Evolutionary conservation across 2,888 invertebrate genomes (phyloP).

Genomic region (Carcina quercana): DNA sequence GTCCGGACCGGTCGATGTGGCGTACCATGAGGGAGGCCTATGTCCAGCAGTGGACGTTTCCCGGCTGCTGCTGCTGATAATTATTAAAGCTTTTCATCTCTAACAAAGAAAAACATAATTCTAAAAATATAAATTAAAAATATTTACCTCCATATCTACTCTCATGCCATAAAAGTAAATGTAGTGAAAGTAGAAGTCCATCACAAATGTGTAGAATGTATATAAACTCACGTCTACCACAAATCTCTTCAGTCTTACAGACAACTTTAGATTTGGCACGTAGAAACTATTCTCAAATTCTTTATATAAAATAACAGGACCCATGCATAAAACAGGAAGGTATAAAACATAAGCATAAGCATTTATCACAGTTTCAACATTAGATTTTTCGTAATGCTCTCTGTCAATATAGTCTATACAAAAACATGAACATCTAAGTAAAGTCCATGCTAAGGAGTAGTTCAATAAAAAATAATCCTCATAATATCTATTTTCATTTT

Average conservation of each 20-base stretch:
- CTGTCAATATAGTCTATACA: conserved; percentile 74
- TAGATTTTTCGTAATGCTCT: conserved; percentile 25
- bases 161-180: conserved; percentile 87
- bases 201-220: conserved; percentile 79
- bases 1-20: too few relatives aligned
- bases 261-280: conserved; percentile 27
- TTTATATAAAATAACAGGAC: conserved; percentile 87
- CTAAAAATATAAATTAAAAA: too few relatives aligned
- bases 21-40: too few relatives aligned
- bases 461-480: conserved; percentile 72
- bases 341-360: conserved; percentile 86
- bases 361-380: conserved; percentile 42
- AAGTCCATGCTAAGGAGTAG: conserved; percentile 79
- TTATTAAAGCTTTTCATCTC: too few relatives aligned
- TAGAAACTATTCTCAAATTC: conserved; percentile 75
- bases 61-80: too few relatives aligned
- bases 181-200: conserved; percentile 84
- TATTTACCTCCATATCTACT: conserved; percentile 77
- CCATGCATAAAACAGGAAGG: conserved; percentile 86
- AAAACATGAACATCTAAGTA: conserved; percentile 85
- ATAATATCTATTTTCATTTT: conserved; percentile 53
- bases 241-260: conserved; percentile 50
- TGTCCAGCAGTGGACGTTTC: too few relatives aligned
- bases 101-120: too few relatives aligned
- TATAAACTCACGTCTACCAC: conserved; percentile 70